Conservation (phyloP, 2,888 invertebrate species). For the Macrophya annulata region DNA sequence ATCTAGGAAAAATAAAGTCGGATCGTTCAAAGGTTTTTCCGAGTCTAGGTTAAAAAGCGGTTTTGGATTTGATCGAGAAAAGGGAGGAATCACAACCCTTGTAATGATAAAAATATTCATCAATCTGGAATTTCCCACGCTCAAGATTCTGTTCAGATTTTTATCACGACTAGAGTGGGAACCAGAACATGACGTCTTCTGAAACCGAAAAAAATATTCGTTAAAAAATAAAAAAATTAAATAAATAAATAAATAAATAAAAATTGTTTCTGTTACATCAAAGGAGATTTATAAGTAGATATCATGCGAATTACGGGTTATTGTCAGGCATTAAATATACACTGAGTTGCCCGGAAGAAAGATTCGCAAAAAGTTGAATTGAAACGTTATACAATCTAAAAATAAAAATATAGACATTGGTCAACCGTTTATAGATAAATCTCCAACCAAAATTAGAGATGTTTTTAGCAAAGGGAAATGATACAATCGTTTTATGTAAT, state of each 20-base stretch:
- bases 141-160: neutral
- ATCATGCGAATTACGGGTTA: neutral
- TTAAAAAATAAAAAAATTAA: neutral
- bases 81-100: conserved; percentile 1
- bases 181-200: neutral
- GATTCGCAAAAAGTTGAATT: neutral
- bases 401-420: neutral
- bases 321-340: neutral
- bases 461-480: neutral
- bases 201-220: neutral
- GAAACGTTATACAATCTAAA: neutral
- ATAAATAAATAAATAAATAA: too few species aligned
- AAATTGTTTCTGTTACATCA: neutral
- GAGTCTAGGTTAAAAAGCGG: neutral
- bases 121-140: neutral
- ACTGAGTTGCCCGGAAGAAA: neutral
- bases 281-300: neutral
- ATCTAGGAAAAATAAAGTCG: conserved; percentile 44
- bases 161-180: neutral
- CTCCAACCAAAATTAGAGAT: neutral
- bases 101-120: neutral
- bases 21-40: conserved; percentile 21
- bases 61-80: neutral
- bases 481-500: neutral
- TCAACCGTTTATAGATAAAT: neutral